Conservation (phyloP, 2,888 invertebrate species). For the Ochlodes sylvanus region DNA sequence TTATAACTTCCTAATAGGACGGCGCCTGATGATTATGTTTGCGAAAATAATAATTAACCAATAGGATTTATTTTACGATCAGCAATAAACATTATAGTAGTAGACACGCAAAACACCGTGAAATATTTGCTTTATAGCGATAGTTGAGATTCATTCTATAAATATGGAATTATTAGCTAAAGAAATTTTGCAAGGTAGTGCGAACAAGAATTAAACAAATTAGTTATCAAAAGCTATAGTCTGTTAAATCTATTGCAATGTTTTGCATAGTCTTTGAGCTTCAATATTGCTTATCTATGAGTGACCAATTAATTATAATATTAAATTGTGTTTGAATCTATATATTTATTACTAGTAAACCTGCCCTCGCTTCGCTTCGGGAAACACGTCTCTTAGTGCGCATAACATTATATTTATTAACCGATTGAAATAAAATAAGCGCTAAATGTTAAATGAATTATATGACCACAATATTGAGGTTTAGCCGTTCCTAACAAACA, state of each 20-base stretch:
- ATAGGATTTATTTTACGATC: constrained; percentile 36
- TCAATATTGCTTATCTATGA: background rate
- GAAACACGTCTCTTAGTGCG: background rate
- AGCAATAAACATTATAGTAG: constrained; percentile 30
- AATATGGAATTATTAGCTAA: constrained; percentile 4
- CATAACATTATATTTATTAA: no score
- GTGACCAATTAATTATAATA: background rate
- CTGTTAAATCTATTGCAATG: background rate
- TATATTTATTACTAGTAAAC: background rate
- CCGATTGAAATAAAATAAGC: no score
- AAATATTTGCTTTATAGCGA: constrained; percentile 15
- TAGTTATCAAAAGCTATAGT: background rate
- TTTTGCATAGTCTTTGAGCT: background rate
- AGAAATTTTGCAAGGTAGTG: background rate
- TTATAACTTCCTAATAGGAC: constrained; percentile 76
- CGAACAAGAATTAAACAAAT: background rate
- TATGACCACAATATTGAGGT: no score
- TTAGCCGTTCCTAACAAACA: no score
- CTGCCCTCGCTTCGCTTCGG: no score
- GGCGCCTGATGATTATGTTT: constrained; percentile 51
- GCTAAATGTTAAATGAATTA: no score
- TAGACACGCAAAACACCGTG: constrained; percentile 13
- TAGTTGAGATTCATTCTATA: background rate
- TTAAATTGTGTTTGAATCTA: background rate
- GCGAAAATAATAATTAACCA: constrained; percentile 44